A percentile compares a stretch with the other conserved stretches of the same genome.
phyloP scores from a whole-genome alignment of 2,113 vertebrate genomes.

The Chamaea fasciata region DNA sequence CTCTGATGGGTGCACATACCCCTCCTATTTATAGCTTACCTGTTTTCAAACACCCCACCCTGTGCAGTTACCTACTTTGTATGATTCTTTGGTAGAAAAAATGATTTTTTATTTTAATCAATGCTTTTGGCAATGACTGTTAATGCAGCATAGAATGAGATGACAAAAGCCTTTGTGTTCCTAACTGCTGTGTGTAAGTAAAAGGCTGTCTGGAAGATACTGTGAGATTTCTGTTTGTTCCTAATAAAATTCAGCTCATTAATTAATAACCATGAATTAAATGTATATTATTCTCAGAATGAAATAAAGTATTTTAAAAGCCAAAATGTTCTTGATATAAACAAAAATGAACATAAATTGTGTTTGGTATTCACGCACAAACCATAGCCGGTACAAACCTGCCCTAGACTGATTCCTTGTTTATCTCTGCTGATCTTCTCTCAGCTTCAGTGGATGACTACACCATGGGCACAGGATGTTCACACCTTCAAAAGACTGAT shows the following conservation, averaged over 20 bases:
- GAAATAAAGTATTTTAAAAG: background rate
- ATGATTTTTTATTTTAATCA: background rate
- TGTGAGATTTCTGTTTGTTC: background rate
- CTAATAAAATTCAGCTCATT: constrained; percentile 4
- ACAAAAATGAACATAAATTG: background rate
- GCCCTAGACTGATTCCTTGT: background rate
- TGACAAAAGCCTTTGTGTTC: constrained; percentile 26
- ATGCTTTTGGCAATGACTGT: background rate
- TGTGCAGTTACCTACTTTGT: background rate
- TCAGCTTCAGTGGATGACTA: background rate
- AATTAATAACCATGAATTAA: background rate
- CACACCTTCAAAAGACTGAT: background rate
- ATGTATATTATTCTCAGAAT: background rate
- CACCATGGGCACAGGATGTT: background rate
- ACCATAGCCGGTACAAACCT: background rate
- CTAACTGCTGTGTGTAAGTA: constrained; percentile 13
- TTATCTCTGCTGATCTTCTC: background rate
- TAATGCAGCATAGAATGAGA: background rate
- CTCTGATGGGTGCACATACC: background rate
- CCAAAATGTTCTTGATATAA: background rate
- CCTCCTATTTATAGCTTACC: constrained; percentile 41
- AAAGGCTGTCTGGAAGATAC: constrained; percentile 18
- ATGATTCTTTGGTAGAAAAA: constrained; percentile 3
- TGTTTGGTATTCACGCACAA: background rate
- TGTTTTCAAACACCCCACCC: background rate